Evolutionary conservation across 2,113 vertebrate genomes (phyloP).

Genomic region (Canis aureus): DNA sequence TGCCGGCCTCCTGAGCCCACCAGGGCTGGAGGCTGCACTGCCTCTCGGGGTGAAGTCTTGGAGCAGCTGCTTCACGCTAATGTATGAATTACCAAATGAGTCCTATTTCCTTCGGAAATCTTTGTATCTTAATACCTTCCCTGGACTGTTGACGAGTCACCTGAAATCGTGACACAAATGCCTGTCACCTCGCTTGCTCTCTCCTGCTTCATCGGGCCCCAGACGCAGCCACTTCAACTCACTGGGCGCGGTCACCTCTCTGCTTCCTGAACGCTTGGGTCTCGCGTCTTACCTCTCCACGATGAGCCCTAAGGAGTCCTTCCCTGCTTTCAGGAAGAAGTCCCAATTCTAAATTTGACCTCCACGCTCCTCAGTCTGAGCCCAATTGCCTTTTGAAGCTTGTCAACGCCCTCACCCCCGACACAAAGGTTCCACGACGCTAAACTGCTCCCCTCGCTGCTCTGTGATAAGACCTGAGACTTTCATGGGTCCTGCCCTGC

Average conservation of each 20-base stretch:
- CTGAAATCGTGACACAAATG: neutral
- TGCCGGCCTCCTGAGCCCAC: no score
- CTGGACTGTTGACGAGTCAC: neutral
- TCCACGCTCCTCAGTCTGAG: neutral
- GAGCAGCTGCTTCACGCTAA: accelerated
- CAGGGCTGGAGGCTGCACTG: neutral
- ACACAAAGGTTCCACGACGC: neutral
- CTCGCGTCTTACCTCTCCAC: neutral
- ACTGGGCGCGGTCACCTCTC: accelerated
- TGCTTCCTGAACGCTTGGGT: no score
- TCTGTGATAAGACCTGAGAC: neutral
- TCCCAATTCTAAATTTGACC: neutral
- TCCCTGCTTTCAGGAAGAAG: neutral
- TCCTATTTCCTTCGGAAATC: neutral
- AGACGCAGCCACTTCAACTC: neutral
- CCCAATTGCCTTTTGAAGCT: neutral
- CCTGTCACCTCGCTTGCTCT: neutral
- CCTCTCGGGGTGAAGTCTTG: neutral
- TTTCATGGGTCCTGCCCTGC: neutral
- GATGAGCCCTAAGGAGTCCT: neutral
- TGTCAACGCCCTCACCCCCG: neutral
- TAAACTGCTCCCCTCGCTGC: neutral
- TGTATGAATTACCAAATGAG: neutral
- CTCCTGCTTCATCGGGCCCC: neutral
- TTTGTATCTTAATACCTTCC: neutral